These are phyloP conservation scores for Argentina silus DNA, from an alignment of 2,797 vertebrate genomes.

Conservation along the genomic window DNA sequence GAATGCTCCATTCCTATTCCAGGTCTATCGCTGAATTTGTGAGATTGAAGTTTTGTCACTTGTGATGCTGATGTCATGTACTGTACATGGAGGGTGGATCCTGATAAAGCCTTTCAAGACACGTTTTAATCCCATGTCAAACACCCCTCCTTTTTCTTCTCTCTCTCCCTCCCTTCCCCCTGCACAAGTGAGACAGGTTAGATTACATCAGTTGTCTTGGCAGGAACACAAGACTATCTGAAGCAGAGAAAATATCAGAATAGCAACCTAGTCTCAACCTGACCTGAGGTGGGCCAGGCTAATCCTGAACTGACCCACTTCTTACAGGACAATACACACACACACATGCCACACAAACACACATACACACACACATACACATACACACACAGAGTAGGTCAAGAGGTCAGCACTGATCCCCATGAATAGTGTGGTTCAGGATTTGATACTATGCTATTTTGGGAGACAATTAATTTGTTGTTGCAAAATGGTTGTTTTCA, in stretches of 20 bases:
- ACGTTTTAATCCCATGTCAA: neutral
- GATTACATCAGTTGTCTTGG: neutral
- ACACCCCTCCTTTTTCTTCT: neutral
- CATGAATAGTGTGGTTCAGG: neutral
- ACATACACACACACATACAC: neutral
- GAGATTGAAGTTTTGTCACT: neutral
- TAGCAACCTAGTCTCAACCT: slow-evolving; percentile 54
- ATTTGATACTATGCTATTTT: too few species aligned
- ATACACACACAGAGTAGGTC: neutral
- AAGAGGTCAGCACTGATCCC: neutral
- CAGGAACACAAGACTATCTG: slow-evolving; percentile 12
- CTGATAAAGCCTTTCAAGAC: neutral
- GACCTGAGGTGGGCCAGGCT: slow-evolving; percentile 52
- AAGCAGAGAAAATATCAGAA: slow-evolving; percentile 51
- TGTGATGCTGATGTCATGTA: neutral
- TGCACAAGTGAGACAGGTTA: neutral
- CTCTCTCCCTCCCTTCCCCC: neutral
- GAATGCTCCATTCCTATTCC: too few species aligned
- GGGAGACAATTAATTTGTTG: too few species aligned
- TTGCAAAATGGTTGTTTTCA: too few species aligned
- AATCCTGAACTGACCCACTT: slow-evolving; percentile 76
- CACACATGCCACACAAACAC: neutral
- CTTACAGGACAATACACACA: slow-evolving; percentile 37
- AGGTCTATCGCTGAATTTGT: too few species aligned
- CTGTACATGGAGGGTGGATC: neutral